phyloP scores from a whole-genome alignment of 1,140 invertebrate species.

The Bactericera cockerelli region DNA sequence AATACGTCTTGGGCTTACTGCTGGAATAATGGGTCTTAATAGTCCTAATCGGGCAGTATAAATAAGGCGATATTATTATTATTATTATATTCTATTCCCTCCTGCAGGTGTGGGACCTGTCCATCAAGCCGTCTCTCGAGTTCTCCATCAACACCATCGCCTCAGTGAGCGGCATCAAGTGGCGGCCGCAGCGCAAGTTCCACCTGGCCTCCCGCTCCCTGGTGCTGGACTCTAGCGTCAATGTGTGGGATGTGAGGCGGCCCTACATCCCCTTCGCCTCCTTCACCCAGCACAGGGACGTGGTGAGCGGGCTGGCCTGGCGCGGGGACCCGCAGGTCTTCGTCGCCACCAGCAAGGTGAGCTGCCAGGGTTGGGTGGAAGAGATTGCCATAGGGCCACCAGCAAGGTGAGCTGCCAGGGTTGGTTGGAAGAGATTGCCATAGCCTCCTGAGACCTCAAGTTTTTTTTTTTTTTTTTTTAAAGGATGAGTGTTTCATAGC shows the following conservation, averaged over 20 bases:
- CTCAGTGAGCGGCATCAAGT: slow-evolving; percentile 82
- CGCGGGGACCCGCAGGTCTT: slow-evolving; percentile 65
- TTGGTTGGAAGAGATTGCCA: too few species aligned
- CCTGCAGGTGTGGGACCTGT: slow-evolving; percentile 74
- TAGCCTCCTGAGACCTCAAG: too few species aligned
- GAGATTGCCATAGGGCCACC: too few species aligned
- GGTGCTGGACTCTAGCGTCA: slow-evolving; percentile 81
- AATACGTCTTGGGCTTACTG: too few species aligned
- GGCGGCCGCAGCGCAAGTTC: slow-evolving; percentile 78
- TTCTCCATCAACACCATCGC: slow-evolving; percentile 88
- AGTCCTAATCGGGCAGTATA: too few species aligned
- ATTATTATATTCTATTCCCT: too few species aligned
- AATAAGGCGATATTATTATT: too few species aligned
- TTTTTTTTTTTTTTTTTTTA: too few species aligned
- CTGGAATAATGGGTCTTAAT: too few species aligned
- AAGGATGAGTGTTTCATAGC: too few species aligned
- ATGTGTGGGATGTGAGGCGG: slow-evolving; percentile 87
- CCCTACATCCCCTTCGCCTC: slow-evolving; percentile 89
- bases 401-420: slow-evolving; percentile 57
- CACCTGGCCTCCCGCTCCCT: slow-evolving; percentile 84
- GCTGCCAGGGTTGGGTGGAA: too few species aligned
- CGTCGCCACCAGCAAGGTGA: slow-evolving; percentile 66
- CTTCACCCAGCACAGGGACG: slow-evolving; percentile 86
- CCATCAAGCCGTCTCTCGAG: slow-evolving; percentile 54
- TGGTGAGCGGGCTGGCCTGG: slow-evolving; percentile 82